Conservation (phyloP, 2,113 vertebrate genomes). For the Stigmatopora argus region DNA sequence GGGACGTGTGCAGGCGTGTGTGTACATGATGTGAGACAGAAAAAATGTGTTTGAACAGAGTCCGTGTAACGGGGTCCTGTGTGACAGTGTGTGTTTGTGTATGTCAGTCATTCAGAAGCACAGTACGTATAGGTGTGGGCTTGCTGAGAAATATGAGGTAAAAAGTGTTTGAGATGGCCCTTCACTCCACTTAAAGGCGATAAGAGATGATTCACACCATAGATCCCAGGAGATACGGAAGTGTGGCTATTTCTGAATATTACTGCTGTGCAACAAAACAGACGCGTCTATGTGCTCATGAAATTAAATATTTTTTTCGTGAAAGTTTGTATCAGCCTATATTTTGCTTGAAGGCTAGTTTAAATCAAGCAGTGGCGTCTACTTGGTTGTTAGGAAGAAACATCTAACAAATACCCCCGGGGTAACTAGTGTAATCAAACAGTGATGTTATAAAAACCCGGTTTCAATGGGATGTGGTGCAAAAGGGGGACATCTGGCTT, state of each 20-base stretch:
- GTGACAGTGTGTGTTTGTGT: constrained; percentile 7
- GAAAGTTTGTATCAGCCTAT: too few relatives aligned
- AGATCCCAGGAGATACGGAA: constrained; percentile 23
- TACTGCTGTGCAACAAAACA: constrained; percentile 9
- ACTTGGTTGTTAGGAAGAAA: constrained; percentile 38
- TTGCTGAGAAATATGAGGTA: constrained; percentile 42
- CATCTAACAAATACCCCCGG: constrained; percentile 30
- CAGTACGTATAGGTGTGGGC: constrained; percentile 7
- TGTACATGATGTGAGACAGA: not conserved
- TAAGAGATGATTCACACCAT: constrained; percentile 50
- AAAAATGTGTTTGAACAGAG: constrained; percentile 12
- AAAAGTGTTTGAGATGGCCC: constrained; percentile 37
- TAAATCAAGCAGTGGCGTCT: constrained; percentile 26
- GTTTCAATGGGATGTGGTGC: constrained; percentile 8
- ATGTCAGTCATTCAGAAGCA: constrained; percentile 2
- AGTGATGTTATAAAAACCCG: constrained; percentile 15
- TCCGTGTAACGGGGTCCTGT: constrained; percentile 11
- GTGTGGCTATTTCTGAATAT: constrained; percentile 28
- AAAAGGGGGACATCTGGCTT: constrained; percentile 12
- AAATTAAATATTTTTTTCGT: not conserved
- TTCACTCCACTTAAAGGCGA: constrained; percentile 42
- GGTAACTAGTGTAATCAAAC: constrained; percentile 24
- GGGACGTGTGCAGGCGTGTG: constrained; percentile 15
- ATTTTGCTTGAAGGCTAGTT: constrained; percentile 15
- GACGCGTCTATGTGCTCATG: constrained; percentile 5